phyloP scores from a whole-genome alignment of 2,113 vertebrate species.

The Psammodynastes pulverulentus region DNA sequence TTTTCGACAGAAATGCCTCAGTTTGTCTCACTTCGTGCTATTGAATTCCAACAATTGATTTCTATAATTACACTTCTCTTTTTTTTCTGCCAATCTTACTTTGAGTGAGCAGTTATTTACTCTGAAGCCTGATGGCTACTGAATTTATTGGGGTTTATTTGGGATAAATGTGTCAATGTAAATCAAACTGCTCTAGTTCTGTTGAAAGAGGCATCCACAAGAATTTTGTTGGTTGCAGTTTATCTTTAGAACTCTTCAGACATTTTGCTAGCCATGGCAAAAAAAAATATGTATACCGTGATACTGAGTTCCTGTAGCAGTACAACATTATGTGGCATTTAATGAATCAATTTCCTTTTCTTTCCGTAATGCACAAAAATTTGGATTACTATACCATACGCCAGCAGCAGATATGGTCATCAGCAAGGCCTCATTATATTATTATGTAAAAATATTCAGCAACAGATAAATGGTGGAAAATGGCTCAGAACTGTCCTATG shows the following conservation, averaged over 20 bases:
- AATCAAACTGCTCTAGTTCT: not conserved
- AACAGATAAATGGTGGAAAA: not conserved
- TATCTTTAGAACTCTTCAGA: not conserved
- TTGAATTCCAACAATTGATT: not conserved
- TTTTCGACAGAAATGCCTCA: slow-evolving; percentile 30
- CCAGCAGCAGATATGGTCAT: not conserved
- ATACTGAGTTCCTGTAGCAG: not conserved
- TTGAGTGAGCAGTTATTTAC: not conserved
- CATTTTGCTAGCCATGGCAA: not conserved
- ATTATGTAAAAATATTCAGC: not conserved
- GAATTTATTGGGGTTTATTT: not conserved
- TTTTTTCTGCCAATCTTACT: not conserved
- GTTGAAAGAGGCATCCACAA: not conserved
- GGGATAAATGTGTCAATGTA: not conserved
- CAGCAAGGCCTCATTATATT: not conserved
- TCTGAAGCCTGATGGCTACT: not conserved
- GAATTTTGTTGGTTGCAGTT: not conserved
- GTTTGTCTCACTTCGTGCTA: not conserved
- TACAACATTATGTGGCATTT: not conserved
- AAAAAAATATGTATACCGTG: not conserved
- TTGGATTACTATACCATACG: not conserved
- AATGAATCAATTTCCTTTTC: not conserved
- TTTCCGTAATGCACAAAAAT: not conserved
- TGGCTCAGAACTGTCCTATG: not conserved
- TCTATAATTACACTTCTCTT: not conserved